Base-by-base conservation (phyloP, 2,888 invertebrate species). In the Oscheius sp. region DNA sequence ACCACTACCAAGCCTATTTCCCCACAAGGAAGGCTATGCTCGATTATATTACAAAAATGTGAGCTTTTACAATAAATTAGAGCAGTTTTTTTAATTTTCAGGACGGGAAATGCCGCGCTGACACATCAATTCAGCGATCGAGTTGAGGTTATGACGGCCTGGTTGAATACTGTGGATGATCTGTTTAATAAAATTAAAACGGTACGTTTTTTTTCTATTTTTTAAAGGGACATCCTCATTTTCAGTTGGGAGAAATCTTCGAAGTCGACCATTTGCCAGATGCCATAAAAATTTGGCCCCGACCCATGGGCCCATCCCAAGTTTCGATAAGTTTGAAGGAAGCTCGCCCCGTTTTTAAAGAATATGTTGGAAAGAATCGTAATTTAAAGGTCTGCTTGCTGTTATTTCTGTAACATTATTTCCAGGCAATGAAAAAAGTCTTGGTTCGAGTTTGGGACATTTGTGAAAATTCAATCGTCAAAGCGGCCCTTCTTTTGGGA, bases 151-250 rank as follows among this genome's bases (percentile, higher is more conserved):
- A 93, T 96, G 92, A 94, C 94, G 86, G 91, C 95, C 1, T 96
- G 96, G 95, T 93, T 93, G 89, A 96, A 96, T 89, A 93, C 94
- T 88, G 94, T 94, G 0, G 92, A 92, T 83, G 94, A 94, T 89
- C 93, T 95, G 89, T 92, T 93, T 64, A 91, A 94, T 69, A 94
- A 94, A 89, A 90, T 96, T 80, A 91, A 93, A 76, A 92, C 94
- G 76, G 83, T 91, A 72, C 89, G 89, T 63, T 25, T 35, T 35
- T 35, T 35, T 35, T 6, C 35, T 9, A 35, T 35, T 35, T 35
- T 27, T 27, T 7, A 41, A 66, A n/a, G n/a, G n/a, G n/a, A n/a
- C n/a, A n/a, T 18, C 5, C 13, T 49, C 49, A 3, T 35, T 35
- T 49, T 5, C 66, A 78, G 76, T 27, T 79, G 0, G 78, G 76